phyloP scores from a whole-genome alignment of 2,797 vertebrate genomes.

The Mus spretus region DNA sequence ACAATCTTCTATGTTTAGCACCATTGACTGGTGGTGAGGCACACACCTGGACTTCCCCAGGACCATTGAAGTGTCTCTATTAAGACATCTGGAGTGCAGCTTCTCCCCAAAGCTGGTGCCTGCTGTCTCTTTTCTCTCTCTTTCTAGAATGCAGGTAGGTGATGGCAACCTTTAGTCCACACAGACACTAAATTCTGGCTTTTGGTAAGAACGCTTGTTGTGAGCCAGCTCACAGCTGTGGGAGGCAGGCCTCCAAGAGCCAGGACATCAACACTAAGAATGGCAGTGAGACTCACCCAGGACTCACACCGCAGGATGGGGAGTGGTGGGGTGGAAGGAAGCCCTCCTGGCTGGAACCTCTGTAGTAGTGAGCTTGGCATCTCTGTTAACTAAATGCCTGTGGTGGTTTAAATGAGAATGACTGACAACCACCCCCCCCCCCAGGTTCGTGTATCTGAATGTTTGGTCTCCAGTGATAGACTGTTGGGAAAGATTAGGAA shows the following conservation, averaged over 20 bases:
- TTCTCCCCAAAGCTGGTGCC: not conserved
- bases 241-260: not conserved
- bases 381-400: not conserved
- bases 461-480: not conserved
- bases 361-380: too few relatives aligned
- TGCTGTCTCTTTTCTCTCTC: not conserved
- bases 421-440: too few relatives aligned
- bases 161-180: not conserved
- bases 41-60: not conserved
- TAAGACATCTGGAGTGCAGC: not conserved
- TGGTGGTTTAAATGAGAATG: not conserved
- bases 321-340: not conserved
- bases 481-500: not conserved
- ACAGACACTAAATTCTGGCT: slow-evolving; percentile 32
- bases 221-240: not conserved
- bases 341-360: too few relatives aligned
- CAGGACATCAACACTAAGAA: not conserved
- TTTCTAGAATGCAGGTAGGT: not conserved
- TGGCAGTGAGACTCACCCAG: not conserved
- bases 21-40: not conserved
- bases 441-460: too few relatives aligned
- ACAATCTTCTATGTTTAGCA: not conserved
- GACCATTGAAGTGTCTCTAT: not conserved
- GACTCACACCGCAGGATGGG: fast-evolving
- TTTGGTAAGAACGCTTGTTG: slow-evolving; percentile 41